Evolutionary conservation across 2,888 invertebrate genomes (phyloP).

Genomic region (Thymelicus lineola): DNA sequence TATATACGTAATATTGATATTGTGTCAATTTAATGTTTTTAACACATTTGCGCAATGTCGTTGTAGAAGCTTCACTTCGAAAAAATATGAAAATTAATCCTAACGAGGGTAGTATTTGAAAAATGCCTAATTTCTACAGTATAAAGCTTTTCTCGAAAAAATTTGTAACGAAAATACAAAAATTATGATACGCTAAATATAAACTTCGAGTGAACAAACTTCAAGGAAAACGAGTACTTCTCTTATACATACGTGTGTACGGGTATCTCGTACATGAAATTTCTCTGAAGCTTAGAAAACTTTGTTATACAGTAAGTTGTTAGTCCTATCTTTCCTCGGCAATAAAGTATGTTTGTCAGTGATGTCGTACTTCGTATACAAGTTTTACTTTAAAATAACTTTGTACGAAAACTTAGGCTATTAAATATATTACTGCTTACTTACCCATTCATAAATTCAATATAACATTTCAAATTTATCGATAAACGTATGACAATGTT

Average conservation of each 20-base stretch:
- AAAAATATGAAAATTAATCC: too few relatives aligned
- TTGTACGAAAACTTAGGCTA: conserved; percentile 7
- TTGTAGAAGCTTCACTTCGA: too few relatives aligned
- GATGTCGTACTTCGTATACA: conserved; percentile 1
- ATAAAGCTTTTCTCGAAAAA: too few relatives aligned
- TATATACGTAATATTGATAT: too few relatives aligned
- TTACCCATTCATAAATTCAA: background rate
- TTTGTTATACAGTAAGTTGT: conserved; percentile 7
- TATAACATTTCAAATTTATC: too few relatives aligned
- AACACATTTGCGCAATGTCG: too few relatives aligned
- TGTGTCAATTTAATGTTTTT: too few relatives aligned
- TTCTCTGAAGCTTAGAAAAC: conserved; percentile 8
- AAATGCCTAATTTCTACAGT: too few relatives aligned
- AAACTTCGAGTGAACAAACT: background rate
- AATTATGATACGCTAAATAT: background rate
- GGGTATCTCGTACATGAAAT: conserved; percentile 8
- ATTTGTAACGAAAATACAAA: too few relatives aligned
- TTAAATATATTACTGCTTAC: background rate
- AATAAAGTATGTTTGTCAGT: conserved; percentile 15
- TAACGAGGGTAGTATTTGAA: too few relatives aligned
- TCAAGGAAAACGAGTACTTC: background rate
- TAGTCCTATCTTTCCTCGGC: conserved; percentile 3
- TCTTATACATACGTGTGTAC: background rate
- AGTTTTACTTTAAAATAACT: conserved; percentile 12
- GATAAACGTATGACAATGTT: too few relatives aligned